Conservation (phyloP, 2,888 invertebrate genomes). For the Tetropium fuscum region DNA sequence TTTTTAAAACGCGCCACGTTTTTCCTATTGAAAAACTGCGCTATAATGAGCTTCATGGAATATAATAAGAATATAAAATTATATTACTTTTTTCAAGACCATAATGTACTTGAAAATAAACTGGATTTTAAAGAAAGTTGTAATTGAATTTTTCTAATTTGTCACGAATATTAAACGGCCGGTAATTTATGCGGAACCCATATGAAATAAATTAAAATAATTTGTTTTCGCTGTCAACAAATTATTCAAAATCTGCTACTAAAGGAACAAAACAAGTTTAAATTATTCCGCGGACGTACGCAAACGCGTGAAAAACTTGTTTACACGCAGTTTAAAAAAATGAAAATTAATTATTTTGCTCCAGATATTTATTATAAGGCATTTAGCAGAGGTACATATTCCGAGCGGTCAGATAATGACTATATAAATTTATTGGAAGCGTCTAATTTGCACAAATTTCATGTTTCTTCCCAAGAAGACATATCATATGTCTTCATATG, state of each 20-base stretch:
- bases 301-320: conserved; percentile 33
- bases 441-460: too few relatives aligned
- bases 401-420: too few relatives aligned
- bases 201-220: conserved; percentile 24
- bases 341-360: conserved; percentile 30
- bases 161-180: conserved; percentile 13
- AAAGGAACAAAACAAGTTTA: neutral
- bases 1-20: neutral
- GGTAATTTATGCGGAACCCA: conserved; percentile 17
- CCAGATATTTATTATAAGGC: too few relatives aligned
- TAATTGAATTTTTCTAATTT: conserved; percentile 28
- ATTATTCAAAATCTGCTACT: conserved; percentile 15
- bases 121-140: conserved; percentile 3
- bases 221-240: conserved; percentile 23
- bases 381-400: too few relatives aligned
- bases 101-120: conserved; percentile 7
- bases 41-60: conserved; percentile 5
- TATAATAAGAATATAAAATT: conserved; percentile 5
- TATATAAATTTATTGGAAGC: too few relatives aligned
- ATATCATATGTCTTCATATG: too few relatives aligned
- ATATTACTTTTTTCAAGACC: neutral
- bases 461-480: too few relatives aligned
- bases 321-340: conserved; percentile 20
- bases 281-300: neutral
- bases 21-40: neutral